A percentile compares a stretch with the other conserved stretches of the same genome.
Conservation (phyloP, 2,888 invertebrate species). For the Autographa pulchrina region DNA sequence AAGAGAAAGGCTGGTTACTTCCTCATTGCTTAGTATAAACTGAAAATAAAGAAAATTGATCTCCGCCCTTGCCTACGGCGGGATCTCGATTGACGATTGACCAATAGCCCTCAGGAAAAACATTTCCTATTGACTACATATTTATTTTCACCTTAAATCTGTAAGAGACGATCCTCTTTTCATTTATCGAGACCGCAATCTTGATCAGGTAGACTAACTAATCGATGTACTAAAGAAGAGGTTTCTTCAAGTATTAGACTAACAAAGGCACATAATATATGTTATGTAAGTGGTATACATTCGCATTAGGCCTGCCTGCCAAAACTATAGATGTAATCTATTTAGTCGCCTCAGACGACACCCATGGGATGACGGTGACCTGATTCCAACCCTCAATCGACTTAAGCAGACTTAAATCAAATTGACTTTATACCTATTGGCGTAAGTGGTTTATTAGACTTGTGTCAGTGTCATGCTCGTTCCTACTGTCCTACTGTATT, state of each 20-base stretch:
- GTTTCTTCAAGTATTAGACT: not conserved
- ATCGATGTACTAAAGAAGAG: not conserved
- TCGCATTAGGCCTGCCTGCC: not conserved
- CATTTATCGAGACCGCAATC: no score
- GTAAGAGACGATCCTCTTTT: no score
- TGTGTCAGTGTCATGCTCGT: not conserved
- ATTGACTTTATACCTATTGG: slow-evolving; percentile 1
- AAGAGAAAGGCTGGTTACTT: no score
- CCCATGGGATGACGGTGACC: slow-evolving; percentile 2
- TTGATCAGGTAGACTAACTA: no score
- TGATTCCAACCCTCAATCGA: not conserved
- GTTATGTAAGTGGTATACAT: not conserved
- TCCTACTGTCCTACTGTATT: not conserved
- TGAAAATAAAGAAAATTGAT: no score
- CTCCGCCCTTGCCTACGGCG: not conserved
- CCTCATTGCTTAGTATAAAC: no score
- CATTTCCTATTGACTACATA: not conserved
- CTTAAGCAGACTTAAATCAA: slow-evolving; percentile 4
- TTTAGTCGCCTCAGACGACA: slow-evolving; percentile 3
- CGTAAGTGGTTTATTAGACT: not conserved
- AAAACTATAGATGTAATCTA: slow-evolving; percentile 7
- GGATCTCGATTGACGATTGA: not conserved
- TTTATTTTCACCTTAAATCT: not conserved
- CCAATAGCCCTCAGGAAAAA: not conserved
- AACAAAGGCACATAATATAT: not conserved